A percentile compares a stretch with the other conserved stretches of the same genome.
These are phyloP conservation scores for Tiliacea citrago DNA, from an alignment of 2,888 invertebrate genomes.

Conservation along the genomic window DNA sequence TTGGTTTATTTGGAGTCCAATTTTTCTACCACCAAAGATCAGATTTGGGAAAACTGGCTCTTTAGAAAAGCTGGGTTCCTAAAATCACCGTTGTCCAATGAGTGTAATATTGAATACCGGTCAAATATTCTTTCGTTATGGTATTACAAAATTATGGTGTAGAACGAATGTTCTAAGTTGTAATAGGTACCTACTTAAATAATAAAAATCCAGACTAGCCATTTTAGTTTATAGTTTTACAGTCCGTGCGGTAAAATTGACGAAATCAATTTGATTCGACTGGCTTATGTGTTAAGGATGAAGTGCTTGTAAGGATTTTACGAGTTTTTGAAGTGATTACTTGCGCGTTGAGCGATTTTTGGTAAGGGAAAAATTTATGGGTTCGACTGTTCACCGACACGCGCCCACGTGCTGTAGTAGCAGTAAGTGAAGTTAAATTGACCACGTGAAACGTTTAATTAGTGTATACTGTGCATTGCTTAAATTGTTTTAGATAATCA, in stretches of 20 bases:
- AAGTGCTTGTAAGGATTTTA: slow-evolving; percentile 18
- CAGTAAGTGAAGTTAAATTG: too few relatives aligned
- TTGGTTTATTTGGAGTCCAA: neutral
- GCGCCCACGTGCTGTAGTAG: too few relatives aligned
- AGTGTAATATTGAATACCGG: neutral
- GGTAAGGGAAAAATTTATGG: too few relatives aligned
- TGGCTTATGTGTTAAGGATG: slow-evolving; percentile 27
- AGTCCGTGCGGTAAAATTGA: slow-evolving; percentile 39
- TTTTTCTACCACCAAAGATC: neutral
- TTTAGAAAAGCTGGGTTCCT: neutral
- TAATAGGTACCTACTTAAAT: slow-evolving; percentile 43
- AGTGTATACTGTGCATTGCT: too few relatives aligned
- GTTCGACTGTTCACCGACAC: too few relatives aligned
- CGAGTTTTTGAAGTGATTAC: neutral
- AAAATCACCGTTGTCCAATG: neutral
- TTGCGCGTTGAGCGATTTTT: too few relatives aligned
- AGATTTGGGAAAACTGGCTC: neutral
- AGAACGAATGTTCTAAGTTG: slow-evolving; percentile 28
- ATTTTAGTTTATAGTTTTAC: slow-evolving; percentile 51
- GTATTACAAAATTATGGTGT: slow-evolving; percentile 3
- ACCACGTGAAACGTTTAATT: too few relatives aligned
- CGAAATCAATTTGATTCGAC: slow-evolving; percentile 60
- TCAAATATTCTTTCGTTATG: slow-evolving; percentile 9
- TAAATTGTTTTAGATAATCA: too few relatives aligned
- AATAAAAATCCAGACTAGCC: slow-evolving; percentile 46